Conservation (phyloP, 64 coral and sea anemone species). For the Platygyra sinensis region DNA sequence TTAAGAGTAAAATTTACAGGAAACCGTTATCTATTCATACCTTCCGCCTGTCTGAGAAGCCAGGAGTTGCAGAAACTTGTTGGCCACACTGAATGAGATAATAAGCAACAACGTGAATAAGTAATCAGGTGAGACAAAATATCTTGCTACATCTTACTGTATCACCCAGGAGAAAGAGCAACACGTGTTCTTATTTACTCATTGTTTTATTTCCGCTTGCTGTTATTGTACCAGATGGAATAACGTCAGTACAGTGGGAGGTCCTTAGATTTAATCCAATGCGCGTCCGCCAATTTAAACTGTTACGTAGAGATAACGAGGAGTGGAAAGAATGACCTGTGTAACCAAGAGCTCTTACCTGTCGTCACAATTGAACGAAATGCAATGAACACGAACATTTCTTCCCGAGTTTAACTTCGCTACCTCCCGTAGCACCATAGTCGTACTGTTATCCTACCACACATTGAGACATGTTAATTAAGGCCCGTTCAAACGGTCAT, state of each 20-base stretch:
- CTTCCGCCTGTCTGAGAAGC: constrained; percentile 94
- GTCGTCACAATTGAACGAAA: constrained; percentile 75
- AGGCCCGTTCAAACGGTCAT: too few species aligned
- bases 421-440: constrained; percentile 68
- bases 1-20: too few species aligned
- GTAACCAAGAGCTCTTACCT: background rate
- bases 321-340: too few species aligned
- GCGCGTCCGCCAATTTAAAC: too few species aligned
- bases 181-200: too few species aligned
- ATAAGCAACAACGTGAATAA: background rate
- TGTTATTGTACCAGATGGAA: too few species aligned
- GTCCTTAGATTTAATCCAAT: too few species aligned
- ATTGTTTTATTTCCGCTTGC: too few species aligned
- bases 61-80: constrained; percentile 93
- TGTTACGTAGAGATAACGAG: too few species aligned
- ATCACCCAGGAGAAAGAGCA: too few species aligned
- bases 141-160: background rate
- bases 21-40: background rate
- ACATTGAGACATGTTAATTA: background rate
- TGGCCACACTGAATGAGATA: constrained; percentile 72
- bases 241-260: too few species aligned
- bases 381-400: constrained; percentile 63
- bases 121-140: background rate
- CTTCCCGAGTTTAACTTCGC: constrained; percentile 70
- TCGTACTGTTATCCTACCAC: constrained; percentile 64